phyloP scores from a whole-genome alignment of 2,888 invertebrate species.

The Idaea biselata region DNA sequence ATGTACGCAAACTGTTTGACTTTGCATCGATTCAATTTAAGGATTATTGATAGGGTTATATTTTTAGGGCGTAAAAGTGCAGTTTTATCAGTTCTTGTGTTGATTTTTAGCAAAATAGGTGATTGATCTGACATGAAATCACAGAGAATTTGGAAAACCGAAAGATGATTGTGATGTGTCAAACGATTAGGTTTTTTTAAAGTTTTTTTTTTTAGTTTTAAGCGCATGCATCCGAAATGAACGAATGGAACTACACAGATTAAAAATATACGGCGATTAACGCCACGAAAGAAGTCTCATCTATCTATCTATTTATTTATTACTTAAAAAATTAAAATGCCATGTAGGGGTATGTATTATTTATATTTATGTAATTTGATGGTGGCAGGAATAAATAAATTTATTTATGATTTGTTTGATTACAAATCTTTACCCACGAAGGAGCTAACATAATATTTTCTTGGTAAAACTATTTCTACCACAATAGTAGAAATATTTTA shows the following conservation, averaged over 20 bases:
- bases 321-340: too few species aligned
- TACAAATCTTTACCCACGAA: neutral
- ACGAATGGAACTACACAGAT: neutral
- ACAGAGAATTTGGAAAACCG: neutral
- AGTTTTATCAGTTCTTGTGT: neutral
- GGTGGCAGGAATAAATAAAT: too few species aligned
- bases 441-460: neutral
- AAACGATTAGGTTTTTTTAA: slow-evolving; percentile 7
- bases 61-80: neutral
- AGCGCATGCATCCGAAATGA: neutral
- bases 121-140: slow-evolving; percentile 4
- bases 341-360: too few species aligned
- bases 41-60: neutral
- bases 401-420: neutral
- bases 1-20: slow-evolving; percentile 11
- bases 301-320: too few species aligned
- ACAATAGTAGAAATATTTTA: neutral
- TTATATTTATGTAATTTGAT: too few species aligned
- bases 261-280: neutral
- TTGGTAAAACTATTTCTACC: neutral
- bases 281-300: too few species aligned
- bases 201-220: slow-evolving; percentile 1
- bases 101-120: neutral
- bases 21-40: neutral
- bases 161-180: slow-evolving; percentile 7